phyloP scores from a whole-genome alignment of 2,797 vertebrate species.

The Pachyuromys duprasi region DNA sequence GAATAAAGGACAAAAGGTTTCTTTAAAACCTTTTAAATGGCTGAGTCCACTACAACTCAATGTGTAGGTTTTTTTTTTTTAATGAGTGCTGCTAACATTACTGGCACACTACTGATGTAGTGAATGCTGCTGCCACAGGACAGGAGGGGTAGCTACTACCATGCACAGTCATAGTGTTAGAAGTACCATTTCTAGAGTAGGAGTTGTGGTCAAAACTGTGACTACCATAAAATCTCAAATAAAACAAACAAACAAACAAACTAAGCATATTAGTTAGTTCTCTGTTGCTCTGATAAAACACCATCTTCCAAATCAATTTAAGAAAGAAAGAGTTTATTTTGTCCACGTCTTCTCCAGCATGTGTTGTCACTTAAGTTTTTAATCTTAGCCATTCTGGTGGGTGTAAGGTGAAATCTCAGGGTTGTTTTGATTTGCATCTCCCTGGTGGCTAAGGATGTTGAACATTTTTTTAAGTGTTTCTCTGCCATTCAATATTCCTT shows the following conservation, averaged over 20 bases:
- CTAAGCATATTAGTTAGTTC: not conserved
- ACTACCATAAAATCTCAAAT: not conserved
- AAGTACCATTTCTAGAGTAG: not conserved
- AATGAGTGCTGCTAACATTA: not conserved
- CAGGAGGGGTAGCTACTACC: not conserved
- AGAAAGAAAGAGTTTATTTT: not conserved
- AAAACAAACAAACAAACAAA: not conserved
- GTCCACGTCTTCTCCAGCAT: no score
- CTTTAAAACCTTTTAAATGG: slow-evolving; percentile 53
- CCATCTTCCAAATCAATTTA: not conserved
- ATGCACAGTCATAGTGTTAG: not conserved
- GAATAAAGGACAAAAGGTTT: slow-evolving; percentile 11
- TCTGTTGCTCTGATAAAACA: not conserved
- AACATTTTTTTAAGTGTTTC: no score
- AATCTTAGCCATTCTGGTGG: no score
- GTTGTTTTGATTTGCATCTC: no score
- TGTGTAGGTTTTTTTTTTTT: not conserved
- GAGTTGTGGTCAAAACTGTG: not conserved
- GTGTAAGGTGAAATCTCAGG: no score
- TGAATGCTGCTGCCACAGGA: not conserved
- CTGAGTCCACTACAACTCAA: not conserved
- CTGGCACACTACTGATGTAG: not conserved
- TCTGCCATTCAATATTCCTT: no score
- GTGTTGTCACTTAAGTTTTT: no score
- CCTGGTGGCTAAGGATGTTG: no score